phyloP scores from a whole-genome alignment of 1,140 invertebrate species.

The Leptinotarsa defecta region DNA sequence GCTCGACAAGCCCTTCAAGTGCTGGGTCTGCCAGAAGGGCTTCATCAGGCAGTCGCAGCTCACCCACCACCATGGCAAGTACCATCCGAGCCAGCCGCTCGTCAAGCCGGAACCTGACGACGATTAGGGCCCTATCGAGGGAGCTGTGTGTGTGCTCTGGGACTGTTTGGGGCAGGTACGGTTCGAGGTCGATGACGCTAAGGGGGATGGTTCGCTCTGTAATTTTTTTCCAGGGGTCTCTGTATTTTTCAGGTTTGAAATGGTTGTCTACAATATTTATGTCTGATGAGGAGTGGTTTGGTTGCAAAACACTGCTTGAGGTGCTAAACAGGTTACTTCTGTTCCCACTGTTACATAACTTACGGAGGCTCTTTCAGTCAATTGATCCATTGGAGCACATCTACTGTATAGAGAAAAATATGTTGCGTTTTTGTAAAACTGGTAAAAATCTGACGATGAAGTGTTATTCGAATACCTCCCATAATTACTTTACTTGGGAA shows the following conservation, averaged over 20 bases:
- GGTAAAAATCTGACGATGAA: no score
- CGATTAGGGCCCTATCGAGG: neutral
- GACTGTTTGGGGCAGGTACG: no score
- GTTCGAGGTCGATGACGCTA: neutral
- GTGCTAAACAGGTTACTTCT: no score
- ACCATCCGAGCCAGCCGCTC: conserved; percentile 21
- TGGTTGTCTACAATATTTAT: neutral
- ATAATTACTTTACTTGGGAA: no score
- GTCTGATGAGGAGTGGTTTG: no score
- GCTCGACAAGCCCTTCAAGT: conserved; percentile 47
- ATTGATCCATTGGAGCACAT: no score
- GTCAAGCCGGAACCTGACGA: neutral
- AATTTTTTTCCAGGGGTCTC: neutral
- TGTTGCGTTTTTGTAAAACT: no score
- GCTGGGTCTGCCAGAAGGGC: conserved; percentile 44
- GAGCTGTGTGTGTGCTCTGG: neutral
- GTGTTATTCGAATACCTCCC: no score
- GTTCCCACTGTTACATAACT: no score
- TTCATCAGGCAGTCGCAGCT: conserved; percentile 45
- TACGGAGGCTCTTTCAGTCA: no score
- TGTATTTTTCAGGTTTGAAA: neutral
- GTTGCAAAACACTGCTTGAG: no score
- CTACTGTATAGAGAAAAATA: no score
- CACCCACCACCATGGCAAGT: conserved; percentile 31
- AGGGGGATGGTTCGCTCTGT: neutral